Percentiles rank a stretch among this genome's conserved stretches.
phyloP scores from a whole-genome alignment of 2,113 vertebrate genomes.

The Cephalopterus ornatus region DNA sequence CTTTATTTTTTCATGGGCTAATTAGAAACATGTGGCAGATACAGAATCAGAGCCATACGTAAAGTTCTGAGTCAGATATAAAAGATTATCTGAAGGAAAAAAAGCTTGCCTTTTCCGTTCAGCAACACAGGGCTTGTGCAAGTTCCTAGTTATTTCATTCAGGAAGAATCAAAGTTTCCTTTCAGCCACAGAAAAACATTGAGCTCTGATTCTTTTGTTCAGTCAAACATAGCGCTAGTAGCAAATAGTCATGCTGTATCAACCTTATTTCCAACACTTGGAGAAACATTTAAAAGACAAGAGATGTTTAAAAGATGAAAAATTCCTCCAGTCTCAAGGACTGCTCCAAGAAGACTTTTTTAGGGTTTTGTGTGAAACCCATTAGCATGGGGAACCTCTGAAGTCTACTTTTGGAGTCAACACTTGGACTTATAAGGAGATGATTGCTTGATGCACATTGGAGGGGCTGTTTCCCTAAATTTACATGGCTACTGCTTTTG shows the following conservation, averaged over 20 bases:
- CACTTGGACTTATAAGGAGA: background rate
- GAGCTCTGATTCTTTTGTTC: background rate
- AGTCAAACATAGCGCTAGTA: background rate
- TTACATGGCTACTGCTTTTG: background rate
- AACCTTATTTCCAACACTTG: background rate
- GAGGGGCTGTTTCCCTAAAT: background rate
- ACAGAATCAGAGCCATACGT: background rate
- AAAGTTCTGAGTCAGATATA: background rate
- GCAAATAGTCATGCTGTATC: background rate
- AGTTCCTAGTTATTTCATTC: slow-evolving; percentile 42
- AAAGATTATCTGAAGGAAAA: slow-evolving; percentile 34
- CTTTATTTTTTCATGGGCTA: background rate
- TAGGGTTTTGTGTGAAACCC: background rate
- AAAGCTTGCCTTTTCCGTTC: slow-evolving; percentile 9
- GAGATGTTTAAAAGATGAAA: background rate
- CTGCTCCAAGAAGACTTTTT: background rate
- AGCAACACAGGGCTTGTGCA: slow-evolving; percentile 19
- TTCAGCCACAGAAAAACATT: slow-evolving; percentile 30
- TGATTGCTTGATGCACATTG: background rate
- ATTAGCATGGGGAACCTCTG: background rate
- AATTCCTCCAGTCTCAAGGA: background rate
- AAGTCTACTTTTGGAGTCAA: background rate
- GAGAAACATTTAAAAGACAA: background rate
- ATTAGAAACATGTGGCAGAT: slow-evolving; percentile 21
- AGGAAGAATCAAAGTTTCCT: slow-evolving; percentile 63